Evolutionary conservation across 2,797 vertebrate species (phyloP).

Genomic region (Lutjanus campechanus): DNA sequence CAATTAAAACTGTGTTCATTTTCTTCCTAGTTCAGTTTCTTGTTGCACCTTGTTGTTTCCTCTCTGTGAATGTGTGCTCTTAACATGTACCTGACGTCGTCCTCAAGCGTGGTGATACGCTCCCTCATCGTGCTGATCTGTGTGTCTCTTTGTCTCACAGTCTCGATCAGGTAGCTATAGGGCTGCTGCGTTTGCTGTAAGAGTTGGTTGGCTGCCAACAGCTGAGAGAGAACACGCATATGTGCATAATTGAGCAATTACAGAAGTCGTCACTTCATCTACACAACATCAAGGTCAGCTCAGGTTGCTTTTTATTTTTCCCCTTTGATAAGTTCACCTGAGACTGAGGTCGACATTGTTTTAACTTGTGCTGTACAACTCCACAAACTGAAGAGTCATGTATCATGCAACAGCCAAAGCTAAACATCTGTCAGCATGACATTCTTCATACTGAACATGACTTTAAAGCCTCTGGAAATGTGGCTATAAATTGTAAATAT

Average conservation of each 20-base stretch:
- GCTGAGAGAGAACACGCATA: conserved; percentile 76
- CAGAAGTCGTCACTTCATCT: background rate
- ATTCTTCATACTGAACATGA: conserved; percentile 6
- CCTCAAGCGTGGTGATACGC: conserved; percentile 87
- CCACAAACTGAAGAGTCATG: background rate
- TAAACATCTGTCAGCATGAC: conserved; percentile 1
- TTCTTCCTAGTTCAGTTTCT: background rate
- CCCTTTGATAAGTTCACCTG: conserved; percentile 5
- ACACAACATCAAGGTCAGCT: background rate
- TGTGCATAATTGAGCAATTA: conserved; percentile 8
- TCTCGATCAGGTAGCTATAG: conserved; percentile 94
- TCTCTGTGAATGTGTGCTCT: background rate
- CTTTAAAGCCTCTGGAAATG: background rate
- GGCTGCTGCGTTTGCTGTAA: conserved; percentile 94
- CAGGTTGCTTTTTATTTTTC: background rate
- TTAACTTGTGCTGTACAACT: background rate
- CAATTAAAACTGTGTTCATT: conserved; percentile 1
- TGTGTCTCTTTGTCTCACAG: conserved; percentile 90
- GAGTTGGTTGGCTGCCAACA: conserved; percentile 90
- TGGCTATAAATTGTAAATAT: no score
- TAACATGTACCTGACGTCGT: conserved; percentile 88
- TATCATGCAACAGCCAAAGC: conserved; percentile 6
- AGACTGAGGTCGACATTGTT: background rate
- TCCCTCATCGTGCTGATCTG: conserved; percentile 89
- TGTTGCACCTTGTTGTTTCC: background rate